These are phyloP conservation scores for Anoplius nigerrimus DNA, from an alignment of 2,888 invertebrate genomes.

Conservation along the genomic window DNA sequence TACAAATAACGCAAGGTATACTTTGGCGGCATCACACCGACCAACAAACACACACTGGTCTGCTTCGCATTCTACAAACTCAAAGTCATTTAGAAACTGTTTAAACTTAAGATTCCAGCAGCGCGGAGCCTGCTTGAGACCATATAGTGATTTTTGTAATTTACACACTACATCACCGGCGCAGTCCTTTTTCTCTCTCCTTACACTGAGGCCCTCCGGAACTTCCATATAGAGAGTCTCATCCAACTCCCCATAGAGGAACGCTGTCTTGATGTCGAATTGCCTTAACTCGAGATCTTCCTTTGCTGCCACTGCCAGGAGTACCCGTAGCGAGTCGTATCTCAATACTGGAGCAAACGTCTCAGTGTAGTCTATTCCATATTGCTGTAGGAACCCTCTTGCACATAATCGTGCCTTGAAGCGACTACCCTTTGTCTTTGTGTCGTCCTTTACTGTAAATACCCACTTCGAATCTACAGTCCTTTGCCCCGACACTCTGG, in stretches of 20 bases:
- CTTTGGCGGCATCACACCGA: conserved; percentile 18
- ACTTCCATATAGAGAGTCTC: conserved; percentile 30
- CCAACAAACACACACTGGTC: conserved; percentile 47
- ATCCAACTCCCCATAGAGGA: conserved; percentile 25
- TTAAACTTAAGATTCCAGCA: conserved; percentile 33
- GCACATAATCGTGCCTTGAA: conserved; percentile 46
- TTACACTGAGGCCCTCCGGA: conserved; percentile 1
- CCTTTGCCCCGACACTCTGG: conserved; percentile 13
- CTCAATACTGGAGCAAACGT: conserved; percentile 49
- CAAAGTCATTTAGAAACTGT: conserved; percentile 36
- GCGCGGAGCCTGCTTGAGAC: conserved; percentile 30
- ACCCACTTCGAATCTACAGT: conserved; percentile 48
- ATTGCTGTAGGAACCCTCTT: conserved; percentile 35
- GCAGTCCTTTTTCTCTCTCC: background rate
- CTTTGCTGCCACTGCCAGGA: conserved; percentile 14
- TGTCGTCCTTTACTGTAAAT: conserved; percentile 34
- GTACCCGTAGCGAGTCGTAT: conserved; percentile 47
- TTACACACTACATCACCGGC: conserved; percentile 16
- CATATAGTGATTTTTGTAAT: conserved; percentile 29
- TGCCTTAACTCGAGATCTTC: conserved; percentile 29
- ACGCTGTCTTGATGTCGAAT: conserved; percentile 15
- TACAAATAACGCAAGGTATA: conserved; percentile 49
- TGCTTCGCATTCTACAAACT: conserved; percentile 37
- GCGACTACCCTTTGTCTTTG: conserved; percentile 22
- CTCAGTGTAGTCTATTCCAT: conserved; percentile 45